Evolutionary conservation across 2,113 vertebrate genomes (phyloP).

Genomic region (Labeo rohita): DNA sequence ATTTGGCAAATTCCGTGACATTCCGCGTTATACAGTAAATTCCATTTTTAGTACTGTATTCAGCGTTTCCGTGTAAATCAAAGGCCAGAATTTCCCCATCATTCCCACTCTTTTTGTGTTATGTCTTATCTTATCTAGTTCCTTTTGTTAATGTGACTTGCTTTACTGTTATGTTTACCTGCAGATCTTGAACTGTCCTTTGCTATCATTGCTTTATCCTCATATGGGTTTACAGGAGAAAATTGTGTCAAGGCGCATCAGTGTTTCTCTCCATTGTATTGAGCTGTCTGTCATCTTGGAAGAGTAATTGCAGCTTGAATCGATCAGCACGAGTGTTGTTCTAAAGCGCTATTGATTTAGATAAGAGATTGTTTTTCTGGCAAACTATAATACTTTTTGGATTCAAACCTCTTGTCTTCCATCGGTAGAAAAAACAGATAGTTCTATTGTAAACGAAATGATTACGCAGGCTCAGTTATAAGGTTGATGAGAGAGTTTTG

Average conservation of each 20-base stretch:
- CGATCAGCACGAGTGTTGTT: constrained; percentile 10
- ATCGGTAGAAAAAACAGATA: not conserved
- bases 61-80: too few relatives aligned
- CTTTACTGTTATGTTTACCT: not conserved
- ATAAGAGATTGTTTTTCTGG: constrained; percentile 10
- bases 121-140: not conserved
- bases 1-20: too few relatives aligned
- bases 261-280: constrained; percentile 8
- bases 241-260: not conserved
- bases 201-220: not conserved
- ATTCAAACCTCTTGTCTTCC: not conserved
- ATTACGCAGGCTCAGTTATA: not conserved
- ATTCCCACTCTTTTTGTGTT: not conserved
- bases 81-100: not conserved
- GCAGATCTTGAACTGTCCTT: not conserved
- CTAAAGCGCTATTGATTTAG: constrained; percentile 28
- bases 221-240: not conserved
- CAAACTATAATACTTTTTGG: not conserved
- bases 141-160: not conserved
- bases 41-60: too few relatives aligned
- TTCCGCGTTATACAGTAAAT: too few relatives aligned
- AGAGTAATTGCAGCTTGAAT: not conserved
- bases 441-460: not conserved
- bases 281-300: constrained; percentile 11
- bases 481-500: not conserved